Evolutionary conservation across 2,113 vertebrate genomes (phyloP), one percentile per base, ranked within the genome.

Genomic region (Pagrus major): DNA sequence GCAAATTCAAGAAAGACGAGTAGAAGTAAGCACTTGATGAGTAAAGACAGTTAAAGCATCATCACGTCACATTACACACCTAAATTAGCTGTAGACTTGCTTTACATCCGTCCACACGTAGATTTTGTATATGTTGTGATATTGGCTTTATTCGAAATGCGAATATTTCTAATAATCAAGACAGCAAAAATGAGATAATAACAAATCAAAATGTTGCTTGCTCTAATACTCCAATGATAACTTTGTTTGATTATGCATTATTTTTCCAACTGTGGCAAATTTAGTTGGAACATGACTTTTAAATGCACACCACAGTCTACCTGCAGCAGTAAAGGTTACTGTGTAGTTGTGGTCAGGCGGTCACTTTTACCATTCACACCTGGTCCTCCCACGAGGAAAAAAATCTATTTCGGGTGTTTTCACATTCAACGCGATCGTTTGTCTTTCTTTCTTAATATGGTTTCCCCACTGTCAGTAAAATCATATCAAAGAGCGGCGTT

Each of bases 1-100:
- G 97, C 83, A 99, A 99, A 83, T 99, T 95, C 68, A 97, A 96
- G 89, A 94, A 93, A 31, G 94, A 97, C 0, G 93, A 96, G 0
- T 95, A 90, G 89, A 14, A 52, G 1, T 58, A 9, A 2, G 12
- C 6, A 14, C 1, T 0, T 25, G 35, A 20, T 60, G 11, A 59
- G 16, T 27, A 0, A 18, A 3, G 11, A 58, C 11, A 29, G 1
- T 8, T 39, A 11, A 25, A 25, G 25, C 6, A 16, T 18, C 6
- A 10, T 20, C 12, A 55, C 35, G 27, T 41, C 23, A n/a, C n/a
- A n/a, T n/a, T n/a, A n/a, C n/a, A n/a, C n/a, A n/a, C n/a, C n/a
- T n/a, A n/a, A n/a, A n/a, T 35, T 6, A 5, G 2, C 42, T 27
- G 33, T 14, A 18, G 2, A 23, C 6, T 35, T 11, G 11, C 14